Evolutionary conservation across 2,113 vertebrate genomes (phyloP).

Genomic region (Crotalus viridis): DNA sequence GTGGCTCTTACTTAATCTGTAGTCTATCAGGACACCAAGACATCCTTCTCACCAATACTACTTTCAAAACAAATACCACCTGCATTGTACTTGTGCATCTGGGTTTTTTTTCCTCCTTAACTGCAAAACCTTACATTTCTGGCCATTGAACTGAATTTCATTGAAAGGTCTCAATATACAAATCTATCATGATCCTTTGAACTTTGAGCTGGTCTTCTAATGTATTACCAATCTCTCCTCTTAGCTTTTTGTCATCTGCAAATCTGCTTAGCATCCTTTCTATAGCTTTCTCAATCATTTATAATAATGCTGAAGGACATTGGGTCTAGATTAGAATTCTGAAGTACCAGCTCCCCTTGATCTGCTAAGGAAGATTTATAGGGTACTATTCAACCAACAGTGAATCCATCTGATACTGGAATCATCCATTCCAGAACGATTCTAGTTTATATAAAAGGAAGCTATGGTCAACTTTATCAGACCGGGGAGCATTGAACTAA

Average conservation of each 20-base stretch:
- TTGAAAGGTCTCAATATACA: not conserved
- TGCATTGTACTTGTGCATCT: not conserved
- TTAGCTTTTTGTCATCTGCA: not conserved
- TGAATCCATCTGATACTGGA: not conserved
- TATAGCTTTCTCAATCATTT: not conserved
- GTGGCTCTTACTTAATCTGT: not conserved
- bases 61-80: not conserved
- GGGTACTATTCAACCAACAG: not conserved
- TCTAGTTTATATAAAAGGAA: not conserved
- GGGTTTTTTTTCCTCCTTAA: not conserved
- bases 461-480: not conserved
- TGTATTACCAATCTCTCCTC: not conserved
- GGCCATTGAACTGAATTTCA: not conserved
- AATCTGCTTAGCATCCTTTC: not conserved
- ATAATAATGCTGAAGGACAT: not conserved
- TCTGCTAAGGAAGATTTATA: not conserved
- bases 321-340: not conserved
- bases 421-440: not conserved
- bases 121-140: not conserved
- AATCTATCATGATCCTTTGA: not conserved
- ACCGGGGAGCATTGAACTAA: not conserved
- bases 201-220: not conserved
- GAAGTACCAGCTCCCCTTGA: not conserved
- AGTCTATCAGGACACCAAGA: not conserved
- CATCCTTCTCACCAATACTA: not conserved